These are phyloP conservation scores for Hydriomena furcata DNA, from an alignment of 2,888 invertebrate genomes.

Conservation along the genomic window DNA sequence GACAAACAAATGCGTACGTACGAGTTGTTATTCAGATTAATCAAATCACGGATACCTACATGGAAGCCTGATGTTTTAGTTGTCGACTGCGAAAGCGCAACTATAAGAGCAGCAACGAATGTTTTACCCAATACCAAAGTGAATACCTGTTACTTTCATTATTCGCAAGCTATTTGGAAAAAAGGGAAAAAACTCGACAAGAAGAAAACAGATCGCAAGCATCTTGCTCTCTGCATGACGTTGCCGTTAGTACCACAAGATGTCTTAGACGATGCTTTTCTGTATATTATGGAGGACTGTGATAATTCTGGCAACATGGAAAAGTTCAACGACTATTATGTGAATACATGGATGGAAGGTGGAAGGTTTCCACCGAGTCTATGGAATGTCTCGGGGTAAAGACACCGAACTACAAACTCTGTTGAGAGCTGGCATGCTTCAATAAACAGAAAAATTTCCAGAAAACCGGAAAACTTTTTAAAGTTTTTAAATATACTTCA, in stretches of 20 bases:
- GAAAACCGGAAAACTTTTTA: neutral
- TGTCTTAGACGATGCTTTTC: neutral
- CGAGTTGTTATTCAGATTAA: neutral
- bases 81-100: neutral
- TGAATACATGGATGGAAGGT: no score
- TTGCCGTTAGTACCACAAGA: neutral
- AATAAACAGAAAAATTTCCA: neutral
- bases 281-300: neutral
- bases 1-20: neutral
- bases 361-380: neutral
- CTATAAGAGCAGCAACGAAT: neutral
- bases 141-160: no score
- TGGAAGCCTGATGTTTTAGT: neutral
- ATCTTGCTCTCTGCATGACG: neutral
- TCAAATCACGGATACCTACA: neutral
- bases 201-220: neutral
- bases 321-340: no score
- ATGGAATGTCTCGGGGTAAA: slow-evolving; percentile 1
- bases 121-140: neutral
- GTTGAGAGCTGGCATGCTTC: slow-evolving; percentile 1
- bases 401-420: neutral
- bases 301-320: no score
- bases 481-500: slow-evolving; percentile 1
- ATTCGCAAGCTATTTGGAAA: no score
- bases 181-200: no score